phyloP scores from a whole-genome alignment of 2,888 invertebrate species.

The Pristionchus entomophagus region DNA sequence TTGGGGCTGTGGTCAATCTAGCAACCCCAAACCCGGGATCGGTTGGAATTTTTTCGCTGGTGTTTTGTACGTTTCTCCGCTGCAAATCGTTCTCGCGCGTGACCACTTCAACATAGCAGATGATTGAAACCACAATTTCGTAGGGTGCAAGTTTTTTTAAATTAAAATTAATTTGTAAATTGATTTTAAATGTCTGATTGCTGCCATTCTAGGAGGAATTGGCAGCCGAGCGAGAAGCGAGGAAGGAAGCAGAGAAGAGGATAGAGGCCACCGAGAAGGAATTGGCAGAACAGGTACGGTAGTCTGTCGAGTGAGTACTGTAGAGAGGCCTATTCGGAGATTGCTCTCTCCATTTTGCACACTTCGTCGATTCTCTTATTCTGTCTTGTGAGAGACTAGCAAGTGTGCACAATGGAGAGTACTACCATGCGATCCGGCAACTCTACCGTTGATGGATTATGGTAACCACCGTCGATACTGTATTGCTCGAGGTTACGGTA shows the following conservation, averaged over 20 bases:
- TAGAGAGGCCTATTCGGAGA: no score
- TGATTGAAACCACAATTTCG: background rate
- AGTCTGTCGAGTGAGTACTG: background rate
- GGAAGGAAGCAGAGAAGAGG: background rate
- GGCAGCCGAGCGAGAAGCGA: background rate
- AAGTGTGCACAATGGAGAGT: no score
- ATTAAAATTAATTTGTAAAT: background rate
- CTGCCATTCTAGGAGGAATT: conserved; percentile 19
- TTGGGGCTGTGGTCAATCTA: no score
- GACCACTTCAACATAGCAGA: background rate
- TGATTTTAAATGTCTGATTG: background rate
- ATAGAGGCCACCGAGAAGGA: background rate
- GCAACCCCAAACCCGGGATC: no score
- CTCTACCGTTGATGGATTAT: no score
- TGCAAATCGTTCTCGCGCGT: background rate
- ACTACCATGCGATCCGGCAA: no score
- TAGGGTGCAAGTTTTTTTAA: background rate
- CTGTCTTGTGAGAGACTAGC: no score
- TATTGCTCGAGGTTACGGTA: background rate
- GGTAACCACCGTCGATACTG: no score
- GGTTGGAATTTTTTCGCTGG: background rate
- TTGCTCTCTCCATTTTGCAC: no score
- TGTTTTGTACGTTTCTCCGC: background rate
- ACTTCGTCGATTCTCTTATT: no score
- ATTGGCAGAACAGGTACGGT: background rate